These are phyloP conservation scores for Mobula hypostoma DNA, from an alignment of 2,113 vertebrate species.

Conservation along the genomic window DNA sequence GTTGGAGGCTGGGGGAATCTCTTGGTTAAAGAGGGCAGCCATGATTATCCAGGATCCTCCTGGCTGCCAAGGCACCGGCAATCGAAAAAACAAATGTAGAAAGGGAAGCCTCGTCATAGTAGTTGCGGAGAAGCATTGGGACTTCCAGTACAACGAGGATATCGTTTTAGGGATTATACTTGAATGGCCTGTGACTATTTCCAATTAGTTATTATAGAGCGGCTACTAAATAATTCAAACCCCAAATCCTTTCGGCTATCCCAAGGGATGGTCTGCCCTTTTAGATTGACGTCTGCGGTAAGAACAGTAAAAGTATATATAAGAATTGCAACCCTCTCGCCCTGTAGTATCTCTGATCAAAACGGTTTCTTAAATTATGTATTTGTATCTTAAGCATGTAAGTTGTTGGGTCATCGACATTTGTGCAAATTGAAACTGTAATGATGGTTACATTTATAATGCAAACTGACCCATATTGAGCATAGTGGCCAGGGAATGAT, in stretches of 20 bases:
- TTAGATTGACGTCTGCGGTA: not conserved
- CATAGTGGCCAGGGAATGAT: not conserved
- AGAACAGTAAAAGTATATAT: not conserved
- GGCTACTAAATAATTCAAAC: not conserved
- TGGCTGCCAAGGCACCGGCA: not conserved
- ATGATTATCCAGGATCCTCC: not conserved
- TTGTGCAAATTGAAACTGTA: not conserved
- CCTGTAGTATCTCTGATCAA: not conserved
- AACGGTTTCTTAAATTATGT: slow-evolving; percentile 21
- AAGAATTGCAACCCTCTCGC: not conserved
- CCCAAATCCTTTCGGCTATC: not conserved
- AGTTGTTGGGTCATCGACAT: not conserved
- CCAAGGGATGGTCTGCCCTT: not conserved
- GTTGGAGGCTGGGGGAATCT: too few species aligned
- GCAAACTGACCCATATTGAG: not conserved
- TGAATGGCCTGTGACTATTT: not conserved
- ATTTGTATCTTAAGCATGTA: slow-evolving; percentile 25
- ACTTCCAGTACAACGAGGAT: not conserved
- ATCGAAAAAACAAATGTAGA: not conserved
- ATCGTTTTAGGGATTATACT: not conserved
- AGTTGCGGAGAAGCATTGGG: not conserved
- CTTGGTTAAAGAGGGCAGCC: not conserved
- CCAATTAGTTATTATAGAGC: not conserved
- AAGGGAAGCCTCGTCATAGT: not conserved
- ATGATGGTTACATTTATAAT: not conserved